Percentiles rank a stretch among this genome's conserved stretches.
Conservation (phyloP, 2,113 vertebrate genomes). For the Neodon shergylaensis region DNA sequence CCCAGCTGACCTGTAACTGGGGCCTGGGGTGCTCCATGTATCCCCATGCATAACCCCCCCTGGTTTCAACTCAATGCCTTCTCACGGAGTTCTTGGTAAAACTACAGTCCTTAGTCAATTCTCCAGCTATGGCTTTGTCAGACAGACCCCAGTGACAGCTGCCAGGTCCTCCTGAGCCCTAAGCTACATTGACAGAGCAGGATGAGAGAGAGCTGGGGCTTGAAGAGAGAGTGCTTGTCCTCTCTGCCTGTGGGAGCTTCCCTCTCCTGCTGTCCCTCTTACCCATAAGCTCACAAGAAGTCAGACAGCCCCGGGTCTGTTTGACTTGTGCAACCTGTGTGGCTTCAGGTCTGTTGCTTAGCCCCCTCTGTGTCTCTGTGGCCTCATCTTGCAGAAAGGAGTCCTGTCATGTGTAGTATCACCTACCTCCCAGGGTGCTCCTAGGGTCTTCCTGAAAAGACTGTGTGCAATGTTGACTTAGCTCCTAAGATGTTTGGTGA, state of each 20-base stretch:
- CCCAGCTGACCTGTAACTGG: not conserved
- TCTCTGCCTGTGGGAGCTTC: not conserved
- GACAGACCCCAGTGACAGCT: rapidly evolving
- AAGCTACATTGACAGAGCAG: not conserved
- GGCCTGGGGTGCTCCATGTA: not conserved
- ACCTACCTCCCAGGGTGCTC: not conserved
- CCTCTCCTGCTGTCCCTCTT: rapidly evolving
- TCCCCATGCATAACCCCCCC: not conserved
- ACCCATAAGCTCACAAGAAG: rapidly evolving
- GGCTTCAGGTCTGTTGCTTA: rapidly evolving
- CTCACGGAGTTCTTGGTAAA: not conserved
- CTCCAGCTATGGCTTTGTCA: not conserved
- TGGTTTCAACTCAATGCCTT: not conserved
- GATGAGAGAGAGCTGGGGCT: not conserved
- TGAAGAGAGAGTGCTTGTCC: not conserved
- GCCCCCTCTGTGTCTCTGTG: not conserved
- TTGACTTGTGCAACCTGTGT: too few relatives aligned
- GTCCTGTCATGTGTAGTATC: not conserved
- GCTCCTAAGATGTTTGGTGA: not conserved
- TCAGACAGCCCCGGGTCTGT: not conserved
- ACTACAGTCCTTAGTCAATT: not conserved
- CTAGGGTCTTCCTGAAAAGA: not conserved
- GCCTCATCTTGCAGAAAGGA: not conserved
- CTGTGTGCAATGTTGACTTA: rapidly evolving
- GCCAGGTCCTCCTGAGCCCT: not conserved